These are phyloP conservation scores for Lucinisca nassula DNA, from an alignment of 2,888 invertebrate genomes.

Conservation along the genomic window DNA sequence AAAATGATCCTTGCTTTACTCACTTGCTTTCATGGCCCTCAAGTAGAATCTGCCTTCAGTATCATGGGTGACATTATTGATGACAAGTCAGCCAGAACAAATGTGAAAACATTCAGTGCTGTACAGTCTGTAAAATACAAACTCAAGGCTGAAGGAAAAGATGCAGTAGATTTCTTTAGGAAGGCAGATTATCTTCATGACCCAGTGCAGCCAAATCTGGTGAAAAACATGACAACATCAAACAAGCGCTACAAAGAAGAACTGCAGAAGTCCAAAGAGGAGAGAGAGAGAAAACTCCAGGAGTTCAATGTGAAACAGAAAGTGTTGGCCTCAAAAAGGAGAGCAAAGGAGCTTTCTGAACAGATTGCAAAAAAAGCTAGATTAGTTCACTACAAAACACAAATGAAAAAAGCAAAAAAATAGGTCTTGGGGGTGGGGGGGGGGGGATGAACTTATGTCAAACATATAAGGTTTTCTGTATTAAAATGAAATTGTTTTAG, in stretches of 20 bases:
- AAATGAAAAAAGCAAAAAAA: neutral
- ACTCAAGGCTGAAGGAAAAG: constrained; percentile 48
- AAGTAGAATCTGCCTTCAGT: constrained; percentile 68
- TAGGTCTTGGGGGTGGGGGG: neutral
- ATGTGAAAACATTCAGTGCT: constrained; percentile 52
- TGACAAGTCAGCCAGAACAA: constrained; percentile 49
- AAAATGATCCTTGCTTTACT: constrained; percentile 54
- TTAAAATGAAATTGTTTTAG: neutral
- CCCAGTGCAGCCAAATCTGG: constrained; percentile 23
- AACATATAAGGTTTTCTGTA: too few relatives aligned
- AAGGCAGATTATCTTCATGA: constrained; percentile 51
- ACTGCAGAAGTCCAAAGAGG: constrained; percentile 5
- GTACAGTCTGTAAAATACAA: constrained; percentile 67
- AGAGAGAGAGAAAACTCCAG: neutral
- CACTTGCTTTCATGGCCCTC: constrained; percentile 70
- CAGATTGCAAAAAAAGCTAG: neutral
- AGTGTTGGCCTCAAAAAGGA: neutral
- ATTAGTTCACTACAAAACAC: neutral
- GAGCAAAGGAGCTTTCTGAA: neutral
- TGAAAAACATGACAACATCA: constrained; percentile 38
- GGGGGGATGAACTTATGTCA: too few relatives aligned
- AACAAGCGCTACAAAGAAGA: neutral
- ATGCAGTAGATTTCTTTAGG: constrained; percentile 33
- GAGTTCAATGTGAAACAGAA: neutral
- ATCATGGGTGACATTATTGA: constrained; percentile 67